Base-by-base conservation (phyloP, 2,888 invertebrate species). In the Ochlodes sylvanus region DNA sequence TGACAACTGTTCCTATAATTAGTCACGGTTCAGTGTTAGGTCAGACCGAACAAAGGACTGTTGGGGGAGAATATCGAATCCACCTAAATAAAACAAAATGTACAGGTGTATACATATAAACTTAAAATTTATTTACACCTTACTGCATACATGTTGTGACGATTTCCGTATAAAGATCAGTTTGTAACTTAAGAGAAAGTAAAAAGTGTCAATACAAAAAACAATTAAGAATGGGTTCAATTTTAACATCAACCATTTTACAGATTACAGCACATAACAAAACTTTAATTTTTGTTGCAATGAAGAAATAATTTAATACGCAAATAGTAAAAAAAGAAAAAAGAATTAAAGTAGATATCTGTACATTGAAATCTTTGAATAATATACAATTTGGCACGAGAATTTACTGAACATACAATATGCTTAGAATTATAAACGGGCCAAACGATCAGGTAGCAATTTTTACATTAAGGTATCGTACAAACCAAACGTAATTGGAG, bases 61-160 rank as follows among this genome's bases (percentile, higher is more conserved):
- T 27, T 27, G n/a, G 34, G 34, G 7, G 9, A 34, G 34, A 34
- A 9, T 34, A 34, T 34, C 34, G 38, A 38, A 10, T 38, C 2
- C 38, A 38, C 12, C 10, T 19, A 69, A 87, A 85, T 86, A 81
- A 90, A 90, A 90, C 83, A 76, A 81, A 56, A 74, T 74, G 75
- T 91, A 90, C 90, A 90, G 90, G 89, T 91, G 90, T 92, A 89
- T 92, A 92, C 86, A 89, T 85, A 86, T 91, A 92, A 92, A 91
- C 90, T 88, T 90, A 89, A 85, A 83, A 87, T 92, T 90, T 93
- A 93, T 93, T 92, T 92, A 92, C 92, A 93, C 90, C 90, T 79
- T 81, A 83, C 79, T 88, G 89, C 87, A 87, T 90, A 91, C 82
- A 89, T 85, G 81, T 91, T 91, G 91, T 92, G 92, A 91, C 91